phyloP scores from a whole-genome alignment of 2,888 invertebrate species.

The Chaetogeoica ovagalla region DNA sequence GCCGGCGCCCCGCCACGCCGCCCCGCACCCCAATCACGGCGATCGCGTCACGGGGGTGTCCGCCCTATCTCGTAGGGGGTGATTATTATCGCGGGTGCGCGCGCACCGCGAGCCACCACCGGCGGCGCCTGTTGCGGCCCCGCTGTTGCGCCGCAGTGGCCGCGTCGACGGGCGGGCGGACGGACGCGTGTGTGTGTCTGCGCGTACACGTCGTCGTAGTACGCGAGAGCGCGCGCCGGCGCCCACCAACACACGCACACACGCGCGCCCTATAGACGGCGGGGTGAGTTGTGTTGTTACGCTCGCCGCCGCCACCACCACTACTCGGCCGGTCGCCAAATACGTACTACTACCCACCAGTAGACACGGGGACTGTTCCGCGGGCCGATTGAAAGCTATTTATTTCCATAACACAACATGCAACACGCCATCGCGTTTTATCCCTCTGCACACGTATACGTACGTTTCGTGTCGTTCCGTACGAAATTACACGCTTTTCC shows the following conservation, averaged over 20 bases:
- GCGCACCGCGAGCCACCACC: slow-evolving; percentile 52
- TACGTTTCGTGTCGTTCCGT: too few relatives aligned
- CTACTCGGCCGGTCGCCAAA: not conserved
- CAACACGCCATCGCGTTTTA: slow-evolving; percentile 36
- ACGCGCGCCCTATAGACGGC: not conserved
- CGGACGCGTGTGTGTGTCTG: not conserved
- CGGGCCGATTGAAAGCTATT: slow-evolving; percentile 45
- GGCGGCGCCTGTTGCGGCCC: slow-evolving; percentile 52
- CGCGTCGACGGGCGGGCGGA: slow-evolving; percentile 29
- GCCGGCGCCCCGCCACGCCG: slow-evolving; percentile 25
- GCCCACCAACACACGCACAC: not conserved
- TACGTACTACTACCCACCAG: slow-evolving; percentile 39
- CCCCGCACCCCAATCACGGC: not conserved
- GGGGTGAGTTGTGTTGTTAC: slow-evolving; percentile 14
- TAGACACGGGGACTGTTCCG: too few relatives aligned
- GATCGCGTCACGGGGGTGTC: slow-evolving; percentile 28
- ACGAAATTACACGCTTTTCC: too few relatives aligned
- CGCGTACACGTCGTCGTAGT: not conserved
- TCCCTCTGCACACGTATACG: too few relatives aligned
- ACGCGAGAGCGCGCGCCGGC: not conserved
- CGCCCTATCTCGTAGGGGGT: slow-evolving; percentile 53
- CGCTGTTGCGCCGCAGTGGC: slow-evolving; percentile 45
- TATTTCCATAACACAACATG: slow-evolving; percentile 51
- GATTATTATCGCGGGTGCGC: slow-evolving; percentile 54
- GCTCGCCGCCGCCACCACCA: not conserved